Base-by-base conservation (phyloP, 2,797 vertebrate species). In the Propithecus perrieri region DNA sequence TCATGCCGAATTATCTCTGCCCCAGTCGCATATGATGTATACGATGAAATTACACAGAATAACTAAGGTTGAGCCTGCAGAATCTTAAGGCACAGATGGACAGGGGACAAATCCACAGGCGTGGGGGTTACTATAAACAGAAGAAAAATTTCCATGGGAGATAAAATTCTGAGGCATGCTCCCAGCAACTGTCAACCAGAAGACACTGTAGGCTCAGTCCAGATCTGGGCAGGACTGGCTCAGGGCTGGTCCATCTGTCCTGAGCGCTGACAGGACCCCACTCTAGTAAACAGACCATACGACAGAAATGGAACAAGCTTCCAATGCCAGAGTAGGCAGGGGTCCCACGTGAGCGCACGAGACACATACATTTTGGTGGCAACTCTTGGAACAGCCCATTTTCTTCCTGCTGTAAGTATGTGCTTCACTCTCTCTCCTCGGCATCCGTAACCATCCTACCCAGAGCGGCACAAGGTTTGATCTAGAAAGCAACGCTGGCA, bases 401-500 rank as follows among this genome's bases (percentile, higher is more conserved):
- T 85, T 61, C 71, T 55, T 48, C 0, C 5, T 50, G 35, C 1
- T 0, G 2, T 13, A 13, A 30, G 33, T 22, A 2, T 28, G 53
- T 15, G 30, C 63, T 53, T 30, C 2, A 63, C 71, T 43, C 33
- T 65, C 65, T 80, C 55, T 33, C 57, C 30, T 26, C 18, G 14
- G 15, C 12, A 20, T 28, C 50, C 35, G 11, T 20, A 35, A 4
- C 20, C 4, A 46, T 50, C 53, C 65, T 0, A 67, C 88, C 74
- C 0, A 4, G 20, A 85, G 69, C 38, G 75, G 38, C 4, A 28
- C 3, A 72, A 28, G n/a, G 35, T 33, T 48, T 38, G 71, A 85
- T 84, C 91, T 96, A 85, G 94, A 95, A 95, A 89, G 63, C 43
- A 48, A 55, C 92, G 13, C 38, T 76, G 87, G 92, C 50, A 90